Base-by-base conservation (phyloP, 2,113 vertebrate species). In the Ptychochromis oligacanthus region DNA sequence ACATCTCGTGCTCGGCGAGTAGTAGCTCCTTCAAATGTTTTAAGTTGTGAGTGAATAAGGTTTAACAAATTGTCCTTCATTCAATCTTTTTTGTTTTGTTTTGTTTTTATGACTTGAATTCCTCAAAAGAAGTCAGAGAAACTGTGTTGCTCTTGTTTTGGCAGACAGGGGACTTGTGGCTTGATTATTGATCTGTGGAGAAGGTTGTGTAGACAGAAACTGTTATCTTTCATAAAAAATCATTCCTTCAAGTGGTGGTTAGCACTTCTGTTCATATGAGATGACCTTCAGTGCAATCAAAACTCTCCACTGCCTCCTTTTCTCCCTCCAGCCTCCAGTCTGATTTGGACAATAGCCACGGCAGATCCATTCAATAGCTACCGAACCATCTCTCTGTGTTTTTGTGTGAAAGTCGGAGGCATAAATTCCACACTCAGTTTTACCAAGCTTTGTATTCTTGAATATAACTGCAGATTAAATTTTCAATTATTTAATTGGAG, bases 271-370 rank as follows among this genome's bases (percentile, higher is more conserved):
- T 72, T 54, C 46, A 52, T 36, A 43, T 72, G 52, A 75, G 58
- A 60, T 70, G 84, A 86, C 82, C 86, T 88, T 92, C 84, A 81
- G 10, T 11, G 36, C 4, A 15, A 85, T 78, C 77, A 78, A 77
- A 81, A 38, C 24, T 62, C 60, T 75, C 77, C 79, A 64, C 38
- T 65, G 54, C 36, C 49, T 81, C 83, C 49, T 77, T 49, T 83
- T 55, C 58, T 85, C 40, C 34, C 74, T 10, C 15, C 54, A n/a
- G 20, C n/a, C 64, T 77, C n/a, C 76, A 28, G 56, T 26, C 72
- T 67, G 75, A 83, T 86, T 22, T 31, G 60, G 36, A 85, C 82
- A 83, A 85, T 81, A 70, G 40, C 65, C 56, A 82, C 18, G 5
- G 24, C 13, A n/a, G 40, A 54, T n/a, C 31, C 26, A 54, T 54